Conservation (phyloP, 2,113 vertebrate genomes). For the Alligator mississippiensis region DNA sequence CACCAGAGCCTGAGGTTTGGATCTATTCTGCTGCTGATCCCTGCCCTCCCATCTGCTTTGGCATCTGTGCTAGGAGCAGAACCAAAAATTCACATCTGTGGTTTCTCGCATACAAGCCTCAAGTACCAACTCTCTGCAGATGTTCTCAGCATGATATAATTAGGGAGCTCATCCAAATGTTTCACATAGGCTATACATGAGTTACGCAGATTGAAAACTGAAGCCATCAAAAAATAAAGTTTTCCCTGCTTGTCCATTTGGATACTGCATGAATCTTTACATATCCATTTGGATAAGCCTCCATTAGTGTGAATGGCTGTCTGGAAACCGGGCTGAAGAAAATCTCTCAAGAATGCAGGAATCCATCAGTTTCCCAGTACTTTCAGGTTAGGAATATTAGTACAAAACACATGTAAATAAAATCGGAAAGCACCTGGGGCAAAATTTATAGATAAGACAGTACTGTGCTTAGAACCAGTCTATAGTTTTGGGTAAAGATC, state of each 20-base stretch:
- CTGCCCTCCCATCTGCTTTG: slow-evolving; percentile 74
- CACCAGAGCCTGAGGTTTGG: background rate
- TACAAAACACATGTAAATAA: background rate
- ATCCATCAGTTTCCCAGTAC: background rate
- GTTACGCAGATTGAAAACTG: slow-evolving; percentile 42
- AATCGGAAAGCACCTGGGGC: background rate
- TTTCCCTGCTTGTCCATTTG: slow-evolving; percentile 2
- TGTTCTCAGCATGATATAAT: slow-evolving; percentile 62
- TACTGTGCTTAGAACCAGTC: background rate
- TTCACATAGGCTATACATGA: slow-evolving; percentile 46
- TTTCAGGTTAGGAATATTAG: background rate
- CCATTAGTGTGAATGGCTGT: background rate
- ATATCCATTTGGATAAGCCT: background rate
- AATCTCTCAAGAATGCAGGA: background rate
- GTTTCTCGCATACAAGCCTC: slow-evolving; percentile 43
- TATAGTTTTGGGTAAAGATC: background rate
- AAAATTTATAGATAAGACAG: background rate
- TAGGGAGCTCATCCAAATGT: slow-evolving; percentile 41
- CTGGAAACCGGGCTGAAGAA: background rate
- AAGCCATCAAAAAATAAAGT: background rate
- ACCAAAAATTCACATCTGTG: slow-evolving; percentile 64
- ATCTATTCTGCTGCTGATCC: slow-evolving; percentile 55
- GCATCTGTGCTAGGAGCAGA: slow-evolving; percentile 56
- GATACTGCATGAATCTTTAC: background rate
- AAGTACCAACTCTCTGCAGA: slow-evolving; percentile 56